These are phyloP conservation scores for Orthonychiurus folsomi DNA, from an alignment of 2,888 invertebrate genomes.

Conservation along the genomic window DNA sequence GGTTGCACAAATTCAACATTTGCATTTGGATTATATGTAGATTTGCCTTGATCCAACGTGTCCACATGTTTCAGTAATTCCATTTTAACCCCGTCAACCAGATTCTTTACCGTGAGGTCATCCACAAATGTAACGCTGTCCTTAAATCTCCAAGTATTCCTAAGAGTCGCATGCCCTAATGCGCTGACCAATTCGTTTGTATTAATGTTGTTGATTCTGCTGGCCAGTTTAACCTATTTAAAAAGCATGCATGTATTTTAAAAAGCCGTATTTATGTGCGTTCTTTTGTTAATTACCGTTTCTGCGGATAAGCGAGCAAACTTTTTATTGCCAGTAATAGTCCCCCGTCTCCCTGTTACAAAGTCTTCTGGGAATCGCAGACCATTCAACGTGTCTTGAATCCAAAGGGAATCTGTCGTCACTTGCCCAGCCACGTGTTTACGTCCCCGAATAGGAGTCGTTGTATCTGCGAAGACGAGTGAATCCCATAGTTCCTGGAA, in stretches of 20 bases:
- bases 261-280: background rate
- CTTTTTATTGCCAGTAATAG: slow-evolving; percentile 18
- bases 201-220: slow-evolving; percentile 17
- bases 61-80: slow-evolving; percentile 20
- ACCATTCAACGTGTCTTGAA: slow-evolving; percentile 17
- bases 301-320: slow-evolving; percentile 18
- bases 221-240: slow-evolving; percentile 19
- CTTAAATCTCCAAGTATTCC: slow-evolving; percentile 21
- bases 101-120: slow-evolving; percentile 18
- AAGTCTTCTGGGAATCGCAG: slow-evolving; percentile 19
- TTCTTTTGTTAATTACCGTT: slow-evolving; percentile 14
- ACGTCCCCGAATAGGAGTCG: slow-evolving; percentile 16
- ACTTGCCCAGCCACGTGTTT: slow-evolving; percentile 12
- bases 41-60: slow-evolving; percentile 14
- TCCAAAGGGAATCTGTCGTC: slow-evolving; percentile 8
- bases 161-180: background rate
- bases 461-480: slow-evolving; percentile 14
- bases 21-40: slow-evolving; percentile 21
- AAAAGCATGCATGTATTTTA: slow-evolving; percentile 3
- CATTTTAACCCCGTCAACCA: slow-evolving; percentile 26
- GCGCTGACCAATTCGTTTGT: slow-evolving; percentile 21
- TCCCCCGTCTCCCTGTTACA: slow-evolving; percentile 11
- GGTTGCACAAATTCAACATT: slow-evolving; percentile 25
- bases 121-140: slow-evolving; percentile 17
- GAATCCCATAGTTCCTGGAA: slow-evolving; percentile 16